A percentile compares a stretch with the other conserved stretches of the same genome.
Conservation (phyloP, 2,797 vertebrate species). For the Acomys russatus region DNA sequence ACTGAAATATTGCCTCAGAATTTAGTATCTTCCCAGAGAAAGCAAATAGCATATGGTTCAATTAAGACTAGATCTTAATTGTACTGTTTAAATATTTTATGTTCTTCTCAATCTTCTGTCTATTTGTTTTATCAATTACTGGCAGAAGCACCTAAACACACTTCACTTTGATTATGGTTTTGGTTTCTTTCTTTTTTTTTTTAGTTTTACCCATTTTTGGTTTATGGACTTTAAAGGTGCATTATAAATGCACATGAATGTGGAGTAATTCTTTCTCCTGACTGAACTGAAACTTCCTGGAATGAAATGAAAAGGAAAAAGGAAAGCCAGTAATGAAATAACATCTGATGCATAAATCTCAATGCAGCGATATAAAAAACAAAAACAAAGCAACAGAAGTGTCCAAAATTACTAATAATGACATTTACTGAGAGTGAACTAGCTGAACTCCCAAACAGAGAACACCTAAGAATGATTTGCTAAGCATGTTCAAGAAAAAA, state of each 20-base stretch:
- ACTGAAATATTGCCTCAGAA: background rate
- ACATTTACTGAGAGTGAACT: too few species aligned
- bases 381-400: too few species aligned
- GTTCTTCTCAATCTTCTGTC: background rate
- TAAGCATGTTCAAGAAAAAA: too few species aligned
- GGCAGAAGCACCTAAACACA: background rate
- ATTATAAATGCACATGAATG: background rate
- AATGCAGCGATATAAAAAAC: too few species aligned
- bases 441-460: too few species aligned
- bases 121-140: background rate
- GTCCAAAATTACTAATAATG: too few species aligned
- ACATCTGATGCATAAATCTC: too few species aligned
- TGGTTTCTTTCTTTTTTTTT: background rate
- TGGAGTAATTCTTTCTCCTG: background rate
- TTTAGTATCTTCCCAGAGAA: background rate
- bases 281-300: background rate
- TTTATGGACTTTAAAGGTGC: background rate
- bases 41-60: background rate
- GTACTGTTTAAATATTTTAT: background rate
- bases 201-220: background rate
- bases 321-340: too few species aligned
- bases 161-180: background rate
- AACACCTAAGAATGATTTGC: too few species aligned
- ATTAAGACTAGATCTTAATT: background rate
- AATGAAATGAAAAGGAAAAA: background rate